Evolutionary conservation across 2,113 vertebrate genomes (phyloP).

Genomic region (Ginglymostoma cirratum): DNA sequence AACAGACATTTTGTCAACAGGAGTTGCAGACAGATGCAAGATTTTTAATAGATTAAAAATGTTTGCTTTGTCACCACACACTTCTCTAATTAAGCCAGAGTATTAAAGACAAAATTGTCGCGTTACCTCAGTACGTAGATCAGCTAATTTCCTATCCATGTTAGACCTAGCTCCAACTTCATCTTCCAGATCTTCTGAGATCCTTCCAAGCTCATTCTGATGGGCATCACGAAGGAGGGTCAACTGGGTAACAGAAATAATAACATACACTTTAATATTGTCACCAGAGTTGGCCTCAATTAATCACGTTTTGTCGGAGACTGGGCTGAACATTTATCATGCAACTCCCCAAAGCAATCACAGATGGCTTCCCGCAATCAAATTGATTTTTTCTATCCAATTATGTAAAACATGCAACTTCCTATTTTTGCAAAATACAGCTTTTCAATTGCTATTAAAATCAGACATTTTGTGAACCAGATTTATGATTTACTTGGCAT

Average conservation of each 20-base stretch:
- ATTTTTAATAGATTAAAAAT: neutral
- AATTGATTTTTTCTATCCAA: neutral
- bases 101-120: neutral
- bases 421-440: neutral
- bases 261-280: neutral
- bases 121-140: constrained; percentile 40
- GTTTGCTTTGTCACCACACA: neutral
- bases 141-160: constrained; percentile 32
- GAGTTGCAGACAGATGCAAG: neutral
- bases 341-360: constrained; percentile 20
- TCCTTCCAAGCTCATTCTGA: constrained; percentile 39
- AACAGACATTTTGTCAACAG: neutral
- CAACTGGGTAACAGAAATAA: constrained; percentile 41
- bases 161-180: constrained; percentile 26
- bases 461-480: neutral
- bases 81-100: neutral
- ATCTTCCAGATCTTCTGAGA: constrained; percentile 37
- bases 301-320: neutral
- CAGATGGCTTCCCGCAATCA: neutral
- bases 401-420: constrained; percentile 20
- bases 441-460: neutral
- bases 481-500: neutral
- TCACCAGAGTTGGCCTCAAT: constrained; percentile 21
- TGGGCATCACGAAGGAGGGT: neutral
- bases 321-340: constrained; percentile 1